A percentile compares a stretch with the other conserved stretches of the same genome.
Evolutionary conservation across 2,113 vertebrate species (phyloP).

Genomic region (Zapornia atra): DNA sequence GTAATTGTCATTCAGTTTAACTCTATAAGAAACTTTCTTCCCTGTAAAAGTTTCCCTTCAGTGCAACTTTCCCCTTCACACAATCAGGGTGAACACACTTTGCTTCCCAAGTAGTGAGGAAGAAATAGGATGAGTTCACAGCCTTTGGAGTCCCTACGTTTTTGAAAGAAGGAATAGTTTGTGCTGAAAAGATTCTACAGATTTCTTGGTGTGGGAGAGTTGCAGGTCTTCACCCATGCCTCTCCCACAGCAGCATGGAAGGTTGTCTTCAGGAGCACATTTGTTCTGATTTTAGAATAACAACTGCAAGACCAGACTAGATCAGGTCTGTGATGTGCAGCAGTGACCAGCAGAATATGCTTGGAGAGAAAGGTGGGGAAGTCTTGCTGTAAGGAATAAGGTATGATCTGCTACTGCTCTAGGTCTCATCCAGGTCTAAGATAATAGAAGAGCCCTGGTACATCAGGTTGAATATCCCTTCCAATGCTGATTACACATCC

Average conservation of each 20-base stretch:
- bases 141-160: neutral
- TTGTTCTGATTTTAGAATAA: neutral
- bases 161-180: neutral
- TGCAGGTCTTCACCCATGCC: neutral
- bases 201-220: neutral
- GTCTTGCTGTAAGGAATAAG: neutral
- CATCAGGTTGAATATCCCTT: neutral
- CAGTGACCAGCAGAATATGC: neutral
- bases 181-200: neutral
- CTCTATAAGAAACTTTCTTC: neutral
- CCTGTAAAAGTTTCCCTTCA: neutral
- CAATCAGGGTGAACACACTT: neutral
- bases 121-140: neutral
- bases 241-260: neutral
- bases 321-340: neutral
- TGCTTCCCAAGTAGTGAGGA: neutral
- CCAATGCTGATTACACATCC: neutral
- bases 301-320: neutral
- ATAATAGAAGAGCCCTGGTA: neutral
- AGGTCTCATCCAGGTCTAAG: neutral
- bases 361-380: neutral
- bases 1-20: slow-evolving; percentile 37
- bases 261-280: neutral
- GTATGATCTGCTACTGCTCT: neutral
- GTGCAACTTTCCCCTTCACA: slow-evolving; percentile 42